Conservation (phyloP, 2,888 invertebrate genomes). For the Chloroclysta siterata region DNA sequence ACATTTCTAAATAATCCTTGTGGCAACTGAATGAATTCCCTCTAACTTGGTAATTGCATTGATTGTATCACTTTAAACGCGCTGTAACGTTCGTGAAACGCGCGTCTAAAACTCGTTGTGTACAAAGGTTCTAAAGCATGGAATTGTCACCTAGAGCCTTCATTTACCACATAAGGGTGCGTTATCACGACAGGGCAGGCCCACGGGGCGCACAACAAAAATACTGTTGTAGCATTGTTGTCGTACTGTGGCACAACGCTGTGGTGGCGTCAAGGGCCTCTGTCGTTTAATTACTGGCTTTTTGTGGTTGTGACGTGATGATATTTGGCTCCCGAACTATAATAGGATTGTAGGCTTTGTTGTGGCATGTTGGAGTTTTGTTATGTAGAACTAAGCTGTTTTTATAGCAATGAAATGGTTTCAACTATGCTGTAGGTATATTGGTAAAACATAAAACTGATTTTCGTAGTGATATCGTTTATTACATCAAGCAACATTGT, state of each 20-base stretch:
- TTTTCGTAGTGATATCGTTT: too few relatives aligned
- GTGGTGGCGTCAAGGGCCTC: slow-evolving; percentile 56
- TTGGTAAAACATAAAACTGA: too few relatives aligned
- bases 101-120: background rate
- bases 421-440: too few relatives aligned
- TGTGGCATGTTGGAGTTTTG: slow-evolving; percentile 17
- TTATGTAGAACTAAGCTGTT: background rate
- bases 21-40: too few relatives aligned
- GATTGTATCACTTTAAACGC: background rate
- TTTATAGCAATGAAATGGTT: background rate
- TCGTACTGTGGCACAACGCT: slow-evolving; percentile 42
- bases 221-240: slow-evolving; percentile 70
- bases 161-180: slow-evolving; percentile 42
- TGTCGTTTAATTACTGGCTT: slow-evolving; percentile 77
- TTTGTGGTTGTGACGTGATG: slow-evolving; percentile 59
- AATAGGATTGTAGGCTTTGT: slow-evolving; percentile 39
- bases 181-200: slow-evolving; percentile 74
- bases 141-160: slow-evolving; percentile 26
- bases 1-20: too few relatives aligned
- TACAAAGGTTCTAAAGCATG: slow-evolving; percentile 11
- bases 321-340: slow-evolving; percentile 46
- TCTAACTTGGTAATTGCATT: too few relatives aligned
- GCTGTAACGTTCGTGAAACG: background rate
- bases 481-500: too few relatives aligned
- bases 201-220: slow-evolving; percentile 68